Evolutionary conservation across 53 echinoderm and acorn worm species (phyloP).

Genomic region (Luidia sarsii): DNA sequence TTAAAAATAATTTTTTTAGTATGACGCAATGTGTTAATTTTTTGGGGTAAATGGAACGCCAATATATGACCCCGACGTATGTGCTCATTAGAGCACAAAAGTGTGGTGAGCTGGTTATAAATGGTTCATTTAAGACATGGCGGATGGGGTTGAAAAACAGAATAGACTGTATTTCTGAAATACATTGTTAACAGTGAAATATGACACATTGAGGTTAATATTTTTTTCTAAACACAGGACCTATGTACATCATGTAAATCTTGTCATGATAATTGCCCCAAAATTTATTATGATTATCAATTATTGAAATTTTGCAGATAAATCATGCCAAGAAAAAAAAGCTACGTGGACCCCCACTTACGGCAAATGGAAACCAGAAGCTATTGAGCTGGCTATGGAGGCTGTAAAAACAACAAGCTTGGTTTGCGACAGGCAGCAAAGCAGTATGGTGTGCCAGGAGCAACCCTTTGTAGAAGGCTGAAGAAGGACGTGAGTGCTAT

Average conservation of each 20-base stretch:
- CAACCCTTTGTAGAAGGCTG: neutral
- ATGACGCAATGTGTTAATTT: conserved; percentile 2
- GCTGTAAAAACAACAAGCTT: conserved; percentile 9
- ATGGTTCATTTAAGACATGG: neutral
- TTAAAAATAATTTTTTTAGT: neutral
- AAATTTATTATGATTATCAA: too few relatives aligned
- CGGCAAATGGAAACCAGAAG: conserved; percentile 29
- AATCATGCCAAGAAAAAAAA: conserved; percentile 17
- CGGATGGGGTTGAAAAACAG: neutral
- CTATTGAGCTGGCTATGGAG: conserved; percentile 11
- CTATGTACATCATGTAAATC: too few relatives aligned
- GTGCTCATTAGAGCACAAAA: neutral
- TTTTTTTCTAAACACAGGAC: too few relatives aligned
- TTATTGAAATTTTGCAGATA: conserved; percentile 6
- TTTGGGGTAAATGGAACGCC: conserved; percentile 5
- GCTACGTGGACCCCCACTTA: conserved; percentile 11
- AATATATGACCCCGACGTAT: neutral
- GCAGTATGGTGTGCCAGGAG: conserved; percentile 13
- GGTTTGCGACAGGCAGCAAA: conserved; percentile 18
- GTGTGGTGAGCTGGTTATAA: too few relatives aligned
- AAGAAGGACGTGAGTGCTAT: neutral
- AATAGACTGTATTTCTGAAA: neutral
- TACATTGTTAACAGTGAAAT: neutral
- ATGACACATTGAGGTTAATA: neutral
- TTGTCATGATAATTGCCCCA: too few relatives aligned